Conservation (phyloP, 2,113 vertebrate genomes). For the Elgaria multicarinata region DNA sequence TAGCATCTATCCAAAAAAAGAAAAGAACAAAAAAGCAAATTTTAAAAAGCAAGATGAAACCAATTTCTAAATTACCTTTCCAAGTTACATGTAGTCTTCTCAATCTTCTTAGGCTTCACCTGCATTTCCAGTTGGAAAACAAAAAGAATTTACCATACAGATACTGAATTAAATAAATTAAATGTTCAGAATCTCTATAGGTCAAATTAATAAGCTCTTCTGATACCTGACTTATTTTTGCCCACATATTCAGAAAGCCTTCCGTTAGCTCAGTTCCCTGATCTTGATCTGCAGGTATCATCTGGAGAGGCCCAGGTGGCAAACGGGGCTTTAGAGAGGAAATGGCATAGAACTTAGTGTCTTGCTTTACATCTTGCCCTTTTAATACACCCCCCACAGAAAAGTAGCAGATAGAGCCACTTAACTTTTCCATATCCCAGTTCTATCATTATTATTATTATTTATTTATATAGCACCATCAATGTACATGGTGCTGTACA, state of each 20-base stretch:
- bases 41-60: background rate
- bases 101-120: conserved; percentile 7
- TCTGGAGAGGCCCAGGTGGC: conserved; percentile 76
- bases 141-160: background rate
- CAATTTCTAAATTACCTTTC: conserved; percentile 65
- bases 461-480: too few species aligned
- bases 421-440: background rate
- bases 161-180: too few species aligned
- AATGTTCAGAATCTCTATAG: background rate
- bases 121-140: conserved; percentile 42
- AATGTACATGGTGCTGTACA: too few species aligned
- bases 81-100: conserved; percentile 26
- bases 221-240: conserved; percentile 75
- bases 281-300: conserved; percentile 63
- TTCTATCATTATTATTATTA: too few species aligned
- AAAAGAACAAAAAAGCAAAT: background rate
- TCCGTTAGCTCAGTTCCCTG: conserved; percentile 42
- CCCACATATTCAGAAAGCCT: conserved; percentile 67
- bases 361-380: background rate
- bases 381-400: background rate
- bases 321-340: conserved; percentile 63
- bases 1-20: background rate
- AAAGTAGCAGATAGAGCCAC: background rate
- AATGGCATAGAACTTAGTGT: background rate
- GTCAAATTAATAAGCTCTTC: background rate